Percentiles rank a stretch among this genome's conserved stretches.
Conservation (phyloP, 2,113 vertebrate genomes). For the Carollia perspicillata region DNA sequence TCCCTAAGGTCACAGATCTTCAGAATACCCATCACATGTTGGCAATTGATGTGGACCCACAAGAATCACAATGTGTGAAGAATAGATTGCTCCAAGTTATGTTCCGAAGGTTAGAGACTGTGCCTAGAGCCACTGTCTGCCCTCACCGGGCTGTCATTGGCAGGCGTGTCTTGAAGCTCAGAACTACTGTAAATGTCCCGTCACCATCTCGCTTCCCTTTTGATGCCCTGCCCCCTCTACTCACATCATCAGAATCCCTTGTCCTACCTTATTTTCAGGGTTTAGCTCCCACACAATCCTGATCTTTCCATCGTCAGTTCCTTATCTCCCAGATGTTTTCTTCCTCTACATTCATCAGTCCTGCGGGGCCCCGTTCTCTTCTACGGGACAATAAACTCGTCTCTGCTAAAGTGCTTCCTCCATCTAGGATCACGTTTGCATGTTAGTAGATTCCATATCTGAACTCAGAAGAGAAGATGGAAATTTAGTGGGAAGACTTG, state of each 20-base stretch:
- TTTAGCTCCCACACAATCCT: not conserved
- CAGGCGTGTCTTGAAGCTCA: not conserved
- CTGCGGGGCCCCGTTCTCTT: not conserved
- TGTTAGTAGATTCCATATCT: not conserved
- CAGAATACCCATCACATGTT: not conserved
- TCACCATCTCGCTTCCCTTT: not conserved
- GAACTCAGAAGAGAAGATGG: not conserved
- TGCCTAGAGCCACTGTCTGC: not conserved
- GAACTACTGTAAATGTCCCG: not conserved
- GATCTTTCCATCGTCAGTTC: not conserved
- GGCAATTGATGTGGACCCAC: not conserved
- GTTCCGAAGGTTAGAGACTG: not conserved
- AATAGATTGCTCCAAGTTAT: not conserved
- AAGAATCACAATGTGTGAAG: not conserved
- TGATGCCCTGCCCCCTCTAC: not conserved
- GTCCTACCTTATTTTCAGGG: not conserved
- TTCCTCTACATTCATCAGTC: not conserved
- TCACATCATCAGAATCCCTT: not conserved
- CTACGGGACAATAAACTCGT: not conserved
- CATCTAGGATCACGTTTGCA: not conserved
- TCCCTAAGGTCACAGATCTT: not conserved
- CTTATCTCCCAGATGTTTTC: not conserved
- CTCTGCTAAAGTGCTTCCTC: not conserved
- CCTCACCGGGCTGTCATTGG: not conserved
- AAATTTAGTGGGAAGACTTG: not conserved